Evolutionary conservation across 1,140 invertebrate species (phyloP).

Genomic region (Drosophila trapezifrons): DNA sequence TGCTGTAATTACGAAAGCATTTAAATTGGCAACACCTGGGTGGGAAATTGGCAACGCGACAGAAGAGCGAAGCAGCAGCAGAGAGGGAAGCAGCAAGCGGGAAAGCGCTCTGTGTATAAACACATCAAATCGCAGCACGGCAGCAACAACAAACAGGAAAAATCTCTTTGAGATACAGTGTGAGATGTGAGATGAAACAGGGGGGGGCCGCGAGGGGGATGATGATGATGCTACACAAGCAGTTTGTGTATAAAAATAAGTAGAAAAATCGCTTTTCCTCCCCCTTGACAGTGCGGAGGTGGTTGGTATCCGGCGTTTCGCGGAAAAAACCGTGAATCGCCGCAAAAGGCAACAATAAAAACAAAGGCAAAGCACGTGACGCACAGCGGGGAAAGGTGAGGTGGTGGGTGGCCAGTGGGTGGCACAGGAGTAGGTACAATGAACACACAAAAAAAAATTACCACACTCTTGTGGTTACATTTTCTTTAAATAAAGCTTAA

Average conservation of each 20-base stretch:
- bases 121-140: constrained; percentile 72
- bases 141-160: constrained; percentile 60
- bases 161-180: constrained; percentile 65
- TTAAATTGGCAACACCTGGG: constrained; percentile 80
- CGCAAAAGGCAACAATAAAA: constrained; percentile 70
- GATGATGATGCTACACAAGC: constrained; percentile 42
- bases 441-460: too few relatives aligned
- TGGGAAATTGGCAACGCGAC: constrained; percentile 61
- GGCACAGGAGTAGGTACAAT: constrained; percentile 11
- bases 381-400: constrained; percentile 34
- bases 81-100: background rate
- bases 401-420: constrained; percentile 18
- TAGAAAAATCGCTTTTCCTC: constrained; percentile 80
- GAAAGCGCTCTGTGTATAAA: constrained; percentile 53
- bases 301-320: constrained; percentile 61
- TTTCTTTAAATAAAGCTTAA: background rate
- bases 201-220: constrained; percentile 7
- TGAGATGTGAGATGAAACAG: background rate
- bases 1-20: constrained; percentile 66
- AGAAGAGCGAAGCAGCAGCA: constrained; percentile 10
- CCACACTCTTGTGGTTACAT: background rate
- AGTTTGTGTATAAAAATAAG: constrained; percentile 70
- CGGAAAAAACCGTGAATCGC: constrained; percentile 79
- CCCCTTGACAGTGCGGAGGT: constrained; percentile 37
- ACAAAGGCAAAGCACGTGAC: constrained; percentile 71